Evolutionary conservation across 2,113 vertebrate genomes (phyloP), one percentile per base, ranked within the genome.

Genomic region (Junco hyemalis): DNA sequence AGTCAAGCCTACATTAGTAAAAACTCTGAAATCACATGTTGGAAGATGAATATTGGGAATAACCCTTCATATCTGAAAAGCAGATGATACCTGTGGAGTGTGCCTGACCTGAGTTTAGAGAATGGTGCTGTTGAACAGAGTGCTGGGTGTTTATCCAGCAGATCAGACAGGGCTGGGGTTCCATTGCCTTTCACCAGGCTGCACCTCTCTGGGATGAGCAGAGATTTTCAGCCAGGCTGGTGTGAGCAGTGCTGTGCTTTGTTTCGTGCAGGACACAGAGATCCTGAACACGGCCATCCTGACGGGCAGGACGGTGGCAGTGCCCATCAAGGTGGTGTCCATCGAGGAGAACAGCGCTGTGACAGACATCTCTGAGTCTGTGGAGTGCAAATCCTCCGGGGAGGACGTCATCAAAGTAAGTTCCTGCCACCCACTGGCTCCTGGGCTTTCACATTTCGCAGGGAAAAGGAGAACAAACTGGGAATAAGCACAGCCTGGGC

Each of bases 201-300:
- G 36, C 18, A 12, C 12, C 24, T 69, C 1, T 31, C 2, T 56
- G 51, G 22, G 45, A 0, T 24, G 21, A 26, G 0, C 24, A 40
- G 21, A 28, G 60, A 45, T 20, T 9, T 9, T 45, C 44, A 45
- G 44, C 44, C 42, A 21, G 54, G 10, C 9, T 33, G 20, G 7
- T 53, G 51, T 51, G 50, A 51, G 48, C 48, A 26, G 48, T 50
- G 48, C 20, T 18, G 4, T 76, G 65, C 83, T 92, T 84, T 91
- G 3, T 71, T 96, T 77, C 57, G 17, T 54, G 23, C 98, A 99
- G 99, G 99, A 99, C 96, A 98, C 97, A 0, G 99, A 99, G 96
- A 98, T 99, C 65, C 96, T 99, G 91, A 99, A 99, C 97, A 99
- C 99, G 0, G 99, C 99, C 1, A 97, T 99, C 66, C 98, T 99